Base-by-base conservation (phyloP, 2,888 invertebrate species). In the Lochmaea capreae region DNA sequence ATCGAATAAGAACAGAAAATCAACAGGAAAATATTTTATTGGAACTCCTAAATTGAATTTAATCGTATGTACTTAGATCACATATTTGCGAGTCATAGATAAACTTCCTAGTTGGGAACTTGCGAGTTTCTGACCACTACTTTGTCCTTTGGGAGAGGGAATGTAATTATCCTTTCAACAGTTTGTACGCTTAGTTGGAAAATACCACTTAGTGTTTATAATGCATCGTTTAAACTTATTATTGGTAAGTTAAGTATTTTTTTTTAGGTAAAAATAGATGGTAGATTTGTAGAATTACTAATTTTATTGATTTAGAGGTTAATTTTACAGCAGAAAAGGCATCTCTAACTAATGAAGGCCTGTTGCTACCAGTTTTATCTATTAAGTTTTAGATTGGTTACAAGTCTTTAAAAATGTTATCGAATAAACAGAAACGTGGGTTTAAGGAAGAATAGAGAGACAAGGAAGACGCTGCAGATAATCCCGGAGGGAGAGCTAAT, bases 101-200 rank as follows among this genome's bases (percentile, higher is more conserved):
- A 54, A 61, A 63, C 62, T 63, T 63, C 12, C 62, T 63, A 63
- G 43, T 63, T 16, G 43, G 33, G 12, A 63, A 63, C 42, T 63
- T 63, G 59, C 46, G 42, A 18, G 33, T 33, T 33, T 33, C 59
- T 63, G 62, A 63, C 62, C 62, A 18, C 62, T 43, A 43, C 39
- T 16, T 43, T 42, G 43, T 63, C 62, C 62, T 63, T 63, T 63
- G 62, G 62, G 62, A 63, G 4, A 42, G 43, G 33, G 18, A 63
- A 63, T 43, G 62, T 63, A 63, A 63, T 63, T 63, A 63, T 63
- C 43, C 62, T 18, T 63, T 59, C 33, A 63, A 43, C 62, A 63
- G 62, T 63, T 63, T 16, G 42, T 43, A 63, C n/a, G 43, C 12
- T 63, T 63, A 43, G 18, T 16, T 43, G 43, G 39, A 63, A 43